Base-by-base conservation (phyloP, 2,888 invertebrate genomes). In the Calameuta filiformis region DNA sequence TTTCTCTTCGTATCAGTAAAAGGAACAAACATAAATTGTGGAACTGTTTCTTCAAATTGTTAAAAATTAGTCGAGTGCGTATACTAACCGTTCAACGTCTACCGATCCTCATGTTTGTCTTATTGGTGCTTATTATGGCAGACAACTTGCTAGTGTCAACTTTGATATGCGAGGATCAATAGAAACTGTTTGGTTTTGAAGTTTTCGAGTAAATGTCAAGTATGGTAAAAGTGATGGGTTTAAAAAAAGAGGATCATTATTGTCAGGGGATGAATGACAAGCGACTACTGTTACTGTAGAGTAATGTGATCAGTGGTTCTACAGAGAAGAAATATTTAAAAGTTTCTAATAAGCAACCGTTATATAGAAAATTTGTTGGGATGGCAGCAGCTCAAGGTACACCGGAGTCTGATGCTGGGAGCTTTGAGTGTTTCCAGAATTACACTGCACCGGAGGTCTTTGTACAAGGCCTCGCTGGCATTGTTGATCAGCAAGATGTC, bases 391-490 rank as follows among this genome's bases (percentile, higher is more conserved):
- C 90, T 76, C 92, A 92, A 85, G 91, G 91, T 79, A 92, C 93
- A 40, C 92, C 92, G 3, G 93, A 93, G 82, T 93, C 92, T 77
- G 93, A 93, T 81, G 88, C 91, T 34, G 93, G 93, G 6, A 96
- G 96, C 80, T 97, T 97, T 85, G 97, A 97, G 93, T 97, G 97
- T 88, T 97, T 97, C 90, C 96, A 97, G 92, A 97, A 97, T 90
- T 97, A 96, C 87, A 96, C 97, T 0, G 97, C 98, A 0, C 96
- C 98, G 0, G 98, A 98, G 90, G 97, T 97, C 0, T 98, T 98
- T 88, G 95, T 97, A n/a, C 98, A 98, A 91, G 97, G 97, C 0
- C 92, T 98, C 31, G 97, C 98, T 11, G 97, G 97, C 76, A 96
- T 98, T 91, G 97, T 98, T 0, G 96, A 98, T 89, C 97, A 98